Evolutionary conservation across 2,888 invertebrate species (phyloP).

Genomic region (Mamestra brassicae): DNA sequence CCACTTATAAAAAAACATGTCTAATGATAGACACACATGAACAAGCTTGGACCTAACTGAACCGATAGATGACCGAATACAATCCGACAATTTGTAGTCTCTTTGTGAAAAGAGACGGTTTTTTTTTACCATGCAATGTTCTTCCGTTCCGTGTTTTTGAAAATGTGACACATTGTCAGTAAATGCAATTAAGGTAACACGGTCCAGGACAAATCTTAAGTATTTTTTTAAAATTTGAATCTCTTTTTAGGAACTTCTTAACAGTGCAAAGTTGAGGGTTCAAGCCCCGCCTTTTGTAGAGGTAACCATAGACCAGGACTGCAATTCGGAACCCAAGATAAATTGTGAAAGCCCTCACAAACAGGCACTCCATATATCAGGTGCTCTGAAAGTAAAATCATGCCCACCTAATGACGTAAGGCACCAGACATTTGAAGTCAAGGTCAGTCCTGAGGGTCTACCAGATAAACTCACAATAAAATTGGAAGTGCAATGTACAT

Average conservation of each 20-base stretch:
- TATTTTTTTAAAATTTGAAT: conserved; percentile 1
- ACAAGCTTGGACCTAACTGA: too few species aligned
- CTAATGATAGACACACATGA: too few species aligned
- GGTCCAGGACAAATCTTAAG: neutral
- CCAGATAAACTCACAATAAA: conserved; percentile 93
- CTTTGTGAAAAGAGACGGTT: too few species aligned
- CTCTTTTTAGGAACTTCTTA: conserved; percentile 71
- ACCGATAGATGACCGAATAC: too few species aligned
- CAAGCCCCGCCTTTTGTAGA: conserved; percentile 68
- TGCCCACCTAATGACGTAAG: conserved; percentile 65
- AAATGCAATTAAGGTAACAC: too few species aligned
- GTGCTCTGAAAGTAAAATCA: conserved; percentile 68
- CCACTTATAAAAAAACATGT: too few species aligned
- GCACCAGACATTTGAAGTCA: conserved; percentile 43
- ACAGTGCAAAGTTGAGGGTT: conserved; percentile 61
- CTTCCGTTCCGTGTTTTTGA: too few species aligned
- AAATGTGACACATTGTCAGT: too few species aligned
- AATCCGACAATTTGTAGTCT: too few species aligned
- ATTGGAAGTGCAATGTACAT: conserved; percentile 94
- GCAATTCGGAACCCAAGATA: conserved; percentile 55
- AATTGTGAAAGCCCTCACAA: conserved; percentile 71
- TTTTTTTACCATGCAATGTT: too few species aligned
- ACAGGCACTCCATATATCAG: conserved; percentile 68
- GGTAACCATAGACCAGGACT: conserved; percentile 72
- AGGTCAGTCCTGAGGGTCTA: conserved; percentile 91